phyloP scores from a whole-genome alignment of 2,888 invertebrate species.

The Limnephilus marmoratus region DNA sequence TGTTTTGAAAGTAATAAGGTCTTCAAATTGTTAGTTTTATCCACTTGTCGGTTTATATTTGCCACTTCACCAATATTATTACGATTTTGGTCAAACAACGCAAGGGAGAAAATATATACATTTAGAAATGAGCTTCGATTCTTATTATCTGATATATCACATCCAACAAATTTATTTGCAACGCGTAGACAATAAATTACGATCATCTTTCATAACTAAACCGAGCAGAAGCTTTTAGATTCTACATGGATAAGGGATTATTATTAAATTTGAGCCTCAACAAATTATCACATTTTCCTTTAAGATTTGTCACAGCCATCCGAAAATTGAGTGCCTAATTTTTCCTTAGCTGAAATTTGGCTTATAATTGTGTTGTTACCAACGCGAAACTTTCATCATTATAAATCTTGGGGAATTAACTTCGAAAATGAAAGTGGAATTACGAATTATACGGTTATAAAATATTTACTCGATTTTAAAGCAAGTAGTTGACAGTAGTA shows the following conservation, averaged over 20 bases:
- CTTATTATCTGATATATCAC: not conserved
- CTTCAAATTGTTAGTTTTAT: too few species aligned
- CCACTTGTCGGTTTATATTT: too few species aligned
- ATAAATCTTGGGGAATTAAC: not conserved
- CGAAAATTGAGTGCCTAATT: not conserved
- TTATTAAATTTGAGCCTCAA: conserved; percentile 5
- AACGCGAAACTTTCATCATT: not conserved
- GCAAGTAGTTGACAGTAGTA: not conserved
- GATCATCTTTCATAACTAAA: not conserved
- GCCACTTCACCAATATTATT: not conserved
- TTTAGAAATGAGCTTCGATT: not conserved
- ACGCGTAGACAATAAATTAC: not conserved
- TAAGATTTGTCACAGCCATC: not conserved
- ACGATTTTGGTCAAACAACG: not conserved
- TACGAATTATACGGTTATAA: conserved; percentile 18
- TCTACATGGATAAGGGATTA: not conserved
- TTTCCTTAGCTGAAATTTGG: not conserved
- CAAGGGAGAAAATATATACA: not conserved
- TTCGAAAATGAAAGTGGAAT: not conserved
- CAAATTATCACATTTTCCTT: not conserved
- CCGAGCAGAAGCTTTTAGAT: not conserved
- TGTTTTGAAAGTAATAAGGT: too few species aligned
- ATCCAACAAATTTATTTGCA: not conserved
- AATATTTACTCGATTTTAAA: conserved; percentile 23
- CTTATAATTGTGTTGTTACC: not conserved